Evolutionary conservation across 1,140 invertebrate genomes (phyloP).

Genomic region (Lycorma delicatula): DNA sequence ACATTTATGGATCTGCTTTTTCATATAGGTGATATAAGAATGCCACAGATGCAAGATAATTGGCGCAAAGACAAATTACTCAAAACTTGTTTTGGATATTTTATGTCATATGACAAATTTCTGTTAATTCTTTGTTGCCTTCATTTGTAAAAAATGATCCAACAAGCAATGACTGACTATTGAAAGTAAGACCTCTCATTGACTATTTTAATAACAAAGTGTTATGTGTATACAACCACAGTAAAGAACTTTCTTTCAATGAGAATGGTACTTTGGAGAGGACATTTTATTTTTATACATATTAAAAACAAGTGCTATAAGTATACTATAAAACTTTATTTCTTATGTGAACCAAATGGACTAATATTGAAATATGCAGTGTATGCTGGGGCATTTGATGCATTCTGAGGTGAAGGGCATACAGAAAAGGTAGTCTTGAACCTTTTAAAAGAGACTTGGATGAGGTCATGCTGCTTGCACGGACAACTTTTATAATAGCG

Average conservation of each 20-base stretch:
- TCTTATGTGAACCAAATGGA: conserved; percentile 24
- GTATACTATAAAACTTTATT: conserved; percentile 33
- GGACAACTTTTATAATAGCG: conserved; percentile 37
- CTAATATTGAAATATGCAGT: conserved; percentile 10
- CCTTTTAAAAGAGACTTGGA: neutral
- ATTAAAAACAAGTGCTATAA: conserved; percentile 32
- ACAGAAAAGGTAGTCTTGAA: neutral
- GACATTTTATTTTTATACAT: conserved; percentile 32
- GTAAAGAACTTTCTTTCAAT: conserved; percentile 26
- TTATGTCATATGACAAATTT: conserved; percentile 13
- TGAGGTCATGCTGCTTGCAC: conserved; percentile 13
- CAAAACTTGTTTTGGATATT: neutral
- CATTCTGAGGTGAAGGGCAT: neutral
- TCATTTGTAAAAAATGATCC: conserved; percentile 1
- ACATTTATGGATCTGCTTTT: conserved; percentile 10
- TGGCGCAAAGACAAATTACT: conserved; percentile 13
- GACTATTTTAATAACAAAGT: conserved; percentile 8
- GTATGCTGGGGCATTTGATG: conserved; percentile 12
- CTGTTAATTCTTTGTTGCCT: neutral
- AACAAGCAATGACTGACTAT: neutral
- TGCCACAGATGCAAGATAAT: conserved; percentile 8
- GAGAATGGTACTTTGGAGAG: conserved; percentile 32
- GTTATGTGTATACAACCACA: conserved; percentile 4
- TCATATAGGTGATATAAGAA: conserved; percentile 10
- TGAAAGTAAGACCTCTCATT: conserved; percentile 1